These are phyloP conservation scores for Macaca nemestrina DNA, from an alignment of 2,113 vertebrate genomes.

Conservation along the genomic window DNA sequence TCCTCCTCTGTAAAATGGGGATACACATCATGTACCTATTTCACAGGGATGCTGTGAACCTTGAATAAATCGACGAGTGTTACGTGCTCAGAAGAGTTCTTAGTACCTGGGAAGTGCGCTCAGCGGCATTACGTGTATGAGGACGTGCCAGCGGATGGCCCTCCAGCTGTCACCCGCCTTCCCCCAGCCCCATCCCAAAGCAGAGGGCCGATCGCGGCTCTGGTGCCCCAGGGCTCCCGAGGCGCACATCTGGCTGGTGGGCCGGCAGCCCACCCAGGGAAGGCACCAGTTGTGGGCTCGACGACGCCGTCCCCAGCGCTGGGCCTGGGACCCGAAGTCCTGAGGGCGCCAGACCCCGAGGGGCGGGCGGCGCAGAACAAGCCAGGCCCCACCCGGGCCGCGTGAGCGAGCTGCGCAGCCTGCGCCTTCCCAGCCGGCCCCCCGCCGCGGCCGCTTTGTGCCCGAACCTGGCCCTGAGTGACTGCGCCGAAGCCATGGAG, in stretches of 20 bases:
- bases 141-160: not conserved
- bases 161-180: not conserved
- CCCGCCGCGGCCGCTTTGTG: constrained; percentile 71
- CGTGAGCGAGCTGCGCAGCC: constrained; percentile 26
- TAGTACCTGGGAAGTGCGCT: not conserved
- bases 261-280: not conserved
- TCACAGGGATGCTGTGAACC: not conserved
- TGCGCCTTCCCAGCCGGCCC: constrained; percentile 73
- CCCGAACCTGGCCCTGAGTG: constrained; percentile 64
- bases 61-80: not conserved
- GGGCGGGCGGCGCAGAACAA: constrained; percentile 37
- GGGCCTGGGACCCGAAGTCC: not conserved
- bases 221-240: not conserved
- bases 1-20: not conserved
- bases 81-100: not conserved
- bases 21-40: not conserved
- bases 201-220: not conserved
- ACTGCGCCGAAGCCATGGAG: constrained; percentile 66
- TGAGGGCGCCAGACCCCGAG: not conserved
- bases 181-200: not conserved
- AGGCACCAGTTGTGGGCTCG: not conserved
- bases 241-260: constrained; percentile 53
- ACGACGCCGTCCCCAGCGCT: not conserved
- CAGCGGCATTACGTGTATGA: not conserved
- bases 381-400: constrained; percentile 7